These are phyloP conservation scores for Cygnus atratus DNA, from an alignment of 2,113 vertebrate genomes.

Conservation along the genomic window DNA sequence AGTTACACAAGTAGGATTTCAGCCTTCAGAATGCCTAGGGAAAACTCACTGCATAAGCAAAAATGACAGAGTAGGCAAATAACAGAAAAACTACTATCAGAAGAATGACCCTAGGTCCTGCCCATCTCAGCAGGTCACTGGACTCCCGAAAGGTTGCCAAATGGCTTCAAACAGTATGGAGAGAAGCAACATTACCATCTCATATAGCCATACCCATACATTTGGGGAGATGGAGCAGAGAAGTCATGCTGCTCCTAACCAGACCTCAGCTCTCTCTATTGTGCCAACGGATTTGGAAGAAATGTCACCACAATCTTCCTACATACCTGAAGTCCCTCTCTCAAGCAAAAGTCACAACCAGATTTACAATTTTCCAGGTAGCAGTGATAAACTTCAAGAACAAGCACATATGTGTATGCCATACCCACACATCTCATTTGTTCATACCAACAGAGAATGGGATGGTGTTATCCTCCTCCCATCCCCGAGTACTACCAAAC, in stretches of 20 bases:
- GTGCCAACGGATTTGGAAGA: neutral
- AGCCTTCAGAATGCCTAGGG: neutral
- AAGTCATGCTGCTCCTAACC: fast-evolving
- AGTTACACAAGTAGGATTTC: neutral
- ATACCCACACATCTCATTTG: neutral
- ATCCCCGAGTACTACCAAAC: neutral
- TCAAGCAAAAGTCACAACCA: neutral
- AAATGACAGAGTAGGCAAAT: neutral
- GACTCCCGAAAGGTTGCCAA: neutral
- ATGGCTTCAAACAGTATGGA: fast-evolving
- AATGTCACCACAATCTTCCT: neutral
- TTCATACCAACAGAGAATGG: neutral
- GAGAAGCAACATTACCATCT: neutral
- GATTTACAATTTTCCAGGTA: neutral
- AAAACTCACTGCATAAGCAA: neutral
- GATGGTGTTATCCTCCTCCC: neutral
- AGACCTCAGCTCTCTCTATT: neutral
- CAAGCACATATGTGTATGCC: fast-evolving
- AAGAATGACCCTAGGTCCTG: neutral
- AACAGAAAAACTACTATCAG: neutral
- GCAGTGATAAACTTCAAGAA: neutral
- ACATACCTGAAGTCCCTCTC: neutral
- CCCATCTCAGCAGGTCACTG: neutral
- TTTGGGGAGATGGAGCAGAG: fast-evolving
- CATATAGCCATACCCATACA: fast-evolving